Evolutionary conservation across 2,888 invertebrate species (phyloP), one percentile per base, ranked within the genome.

Genomic region (Nebria brevicollis): DNA sequence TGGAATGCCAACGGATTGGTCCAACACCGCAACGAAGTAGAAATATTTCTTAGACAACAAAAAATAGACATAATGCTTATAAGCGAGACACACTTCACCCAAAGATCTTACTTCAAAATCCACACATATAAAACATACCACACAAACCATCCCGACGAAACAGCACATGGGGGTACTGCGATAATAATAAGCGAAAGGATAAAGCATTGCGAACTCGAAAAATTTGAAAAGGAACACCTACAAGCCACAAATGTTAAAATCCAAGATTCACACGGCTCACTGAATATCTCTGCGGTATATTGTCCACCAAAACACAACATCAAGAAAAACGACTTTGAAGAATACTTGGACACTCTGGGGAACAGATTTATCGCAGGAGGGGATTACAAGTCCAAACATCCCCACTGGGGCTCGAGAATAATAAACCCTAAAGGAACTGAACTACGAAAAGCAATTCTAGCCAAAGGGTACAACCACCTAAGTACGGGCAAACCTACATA

Each of bases 71-170:
- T 66, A 20, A 25, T 76, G n/a, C 3, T 76, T 11, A 77, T 76
- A 74, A 41, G 41, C 41, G 68, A 54, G 64, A 72, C 81, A n/a
- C 34, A 75, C 41, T 76, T 34, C 26, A 76, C 70, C 11, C 43
- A 54, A 42, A 65, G 88, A 87, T 86, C 88, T 88, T 89, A 76
- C 65, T 26, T 76, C 66, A 76, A 76, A 76, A 66, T 75, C 7
- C 10, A 11, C 13, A 64, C 10, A 13, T 76, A 76, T 41, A 76
- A 26, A 34, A 26, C 54, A 64, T 75, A 76, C 66, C 25, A 88
- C 86, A 72, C 70, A 68, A 88, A 89, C 89, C 89, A 89, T 89
- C 90, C 89, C 89, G 88, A 85, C 86, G 86, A 87, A 65, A 76
- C 75, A 10, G 73, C 73, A 10, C 34, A 73, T 15, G 73, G 73